A percentile compares a stretch with the other conserved stretches of the same genome.
Evolutionary conservation across 2,888 invertebrate species (phyloP).

Genomic region (Hyalella azteca): DNA sequence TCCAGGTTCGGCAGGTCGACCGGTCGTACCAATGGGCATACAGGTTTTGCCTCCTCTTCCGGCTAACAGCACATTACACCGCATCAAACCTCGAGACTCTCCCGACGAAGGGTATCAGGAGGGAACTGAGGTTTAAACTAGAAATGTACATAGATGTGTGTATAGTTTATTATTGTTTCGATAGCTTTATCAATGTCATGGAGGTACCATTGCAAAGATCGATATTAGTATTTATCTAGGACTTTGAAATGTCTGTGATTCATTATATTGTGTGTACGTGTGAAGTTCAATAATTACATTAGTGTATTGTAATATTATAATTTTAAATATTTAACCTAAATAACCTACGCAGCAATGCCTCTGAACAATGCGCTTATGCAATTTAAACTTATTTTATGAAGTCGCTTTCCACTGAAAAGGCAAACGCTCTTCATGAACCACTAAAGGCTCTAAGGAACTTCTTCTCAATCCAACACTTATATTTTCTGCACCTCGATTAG

Average conservation of each 20-base stretch:
- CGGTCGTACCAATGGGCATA: constrained; percentile 64
- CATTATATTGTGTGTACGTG: neutral
- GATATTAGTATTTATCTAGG: neutral
- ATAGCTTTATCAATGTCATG: neutral
- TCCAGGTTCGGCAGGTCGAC: constrained; percentile 44
- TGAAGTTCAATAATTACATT: neutral
- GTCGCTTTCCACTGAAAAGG: too few relatives aligned
- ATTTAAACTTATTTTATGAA: too few relatives aligned
- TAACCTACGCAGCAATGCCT: too few relatives aligned
- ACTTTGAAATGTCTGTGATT: constrained; percentile 20
- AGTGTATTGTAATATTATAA: constrained; percentile 9
- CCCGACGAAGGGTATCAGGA: constrained; percentile 92
- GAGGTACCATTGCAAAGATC: neutral
- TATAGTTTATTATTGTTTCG: neutral
- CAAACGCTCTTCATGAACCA: too few relatives aligned
- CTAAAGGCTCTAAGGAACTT: too few relatives aligned
- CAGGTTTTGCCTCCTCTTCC: constrained; percentile 85
- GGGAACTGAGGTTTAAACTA: constrained; percentile 65
- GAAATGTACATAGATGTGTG: constrained; percentile 2
- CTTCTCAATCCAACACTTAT: too few relatives aligned
- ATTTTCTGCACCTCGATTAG: too few relatives aligned
- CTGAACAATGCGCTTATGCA: too few relatives aligned
- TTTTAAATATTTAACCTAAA: too few relatives aligned
- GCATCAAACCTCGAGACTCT: constrained; percentile 71
- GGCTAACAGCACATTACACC: constrained; percentile 71